phyloP scores from a whole-genome alignment of 2,113 vertebrate species.

The Aythya baeri region DNA sequence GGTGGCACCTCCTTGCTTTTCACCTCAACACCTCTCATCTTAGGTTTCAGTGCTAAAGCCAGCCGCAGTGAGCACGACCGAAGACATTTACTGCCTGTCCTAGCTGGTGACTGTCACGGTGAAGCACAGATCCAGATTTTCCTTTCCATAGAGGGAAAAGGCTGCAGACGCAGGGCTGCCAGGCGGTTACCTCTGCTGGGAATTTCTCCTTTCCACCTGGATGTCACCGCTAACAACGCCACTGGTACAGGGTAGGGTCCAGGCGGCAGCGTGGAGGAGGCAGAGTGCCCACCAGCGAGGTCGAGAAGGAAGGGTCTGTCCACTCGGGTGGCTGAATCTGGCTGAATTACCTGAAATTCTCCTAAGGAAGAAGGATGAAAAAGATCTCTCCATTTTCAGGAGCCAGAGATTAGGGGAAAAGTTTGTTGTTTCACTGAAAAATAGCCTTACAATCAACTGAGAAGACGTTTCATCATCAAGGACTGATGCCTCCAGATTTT shows the following conservation, averaged over 20 bases:
- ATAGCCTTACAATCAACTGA: neutral
- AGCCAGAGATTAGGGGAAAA: neutral
- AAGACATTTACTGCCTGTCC: neutral
- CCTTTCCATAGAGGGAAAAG: conserved; percentile 10
- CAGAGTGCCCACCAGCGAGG: neutral
- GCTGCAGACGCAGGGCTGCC: neutral
- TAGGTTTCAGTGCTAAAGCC: neutral
- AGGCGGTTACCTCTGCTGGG: neutral
- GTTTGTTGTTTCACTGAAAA: neutral
- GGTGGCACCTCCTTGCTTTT: neutral
- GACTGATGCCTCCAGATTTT: neutral
- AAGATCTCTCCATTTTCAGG: neutral
- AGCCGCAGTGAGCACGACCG: neutral
- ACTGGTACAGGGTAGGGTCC: neutral
- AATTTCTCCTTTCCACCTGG: neutral
- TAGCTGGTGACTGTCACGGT: neutral
- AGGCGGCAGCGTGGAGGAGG: neutral
- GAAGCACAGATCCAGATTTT: neutral
- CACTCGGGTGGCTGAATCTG: neutral
- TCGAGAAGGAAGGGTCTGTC: neutral
- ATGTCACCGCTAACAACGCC: neutral
- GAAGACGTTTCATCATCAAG: neutral
- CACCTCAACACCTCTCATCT: neutral
- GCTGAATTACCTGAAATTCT: neutral
- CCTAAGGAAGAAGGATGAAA: neutral